Evolutionary conservation across 2,888 invertebrate species (phyloP), one percentile per base, ranked within the genome.

Genomic region (Drosophila diplacantha): DNA sequence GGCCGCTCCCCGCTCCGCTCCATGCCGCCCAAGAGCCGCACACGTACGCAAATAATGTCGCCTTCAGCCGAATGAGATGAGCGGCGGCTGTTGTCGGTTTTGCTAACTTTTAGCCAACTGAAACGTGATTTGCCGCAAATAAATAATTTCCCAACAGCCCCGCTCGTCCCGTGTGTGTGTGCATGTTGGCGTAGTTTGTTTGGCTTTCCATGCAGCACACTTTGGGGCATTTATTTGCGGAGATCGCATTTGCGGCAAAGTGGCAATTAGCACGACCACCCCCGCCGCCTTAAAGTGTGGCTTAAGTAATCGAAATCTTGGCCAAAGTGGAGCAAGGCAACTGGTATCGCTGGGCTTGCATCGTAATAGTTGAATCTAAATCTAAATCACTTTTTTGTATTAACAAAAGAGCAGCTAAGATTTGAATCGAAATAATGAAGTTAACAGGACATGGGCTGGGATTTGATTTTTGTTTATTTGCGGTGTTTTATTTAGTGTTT

Each of bases 31-130:
- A 56, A 62, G 58, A 65, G 61, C 53, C 47, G 56, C 58, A 53
- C 71, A 71, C 71, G 71, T 71, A 72, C 55, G 73, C 71, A 71
- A 71, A 71, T 69, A 71, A 71, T 71, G 71, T 71, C 73, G 69
- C 71, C 71, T 65, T 71, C 49, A 57, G 68, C 44, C 50, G 71
- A 54, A 46, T 37, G 70, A 37, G 56, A 38, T 37, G 39, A 26
- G 22, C 24, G 63, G 63, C 39, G 39, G 49, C 59, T 67, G 68
- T 60, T 67, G 72, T 58, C 61, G 71, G 58, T 65, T 56, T 64
- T 64, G 64, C 56, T 53, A 69, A 72, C 73, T 72, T 72, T 72
- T 60, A 56, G 69, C 64, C 71, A 71, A 57, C 56, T 72, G 69
- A 57, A 64, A 72, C 71, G 73, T 72, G 72, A 72, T 72, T 69